phyloP scores from a whole-genome alignment of 1,140 invertebrate species.

The Ceratina australensis region DNA sequence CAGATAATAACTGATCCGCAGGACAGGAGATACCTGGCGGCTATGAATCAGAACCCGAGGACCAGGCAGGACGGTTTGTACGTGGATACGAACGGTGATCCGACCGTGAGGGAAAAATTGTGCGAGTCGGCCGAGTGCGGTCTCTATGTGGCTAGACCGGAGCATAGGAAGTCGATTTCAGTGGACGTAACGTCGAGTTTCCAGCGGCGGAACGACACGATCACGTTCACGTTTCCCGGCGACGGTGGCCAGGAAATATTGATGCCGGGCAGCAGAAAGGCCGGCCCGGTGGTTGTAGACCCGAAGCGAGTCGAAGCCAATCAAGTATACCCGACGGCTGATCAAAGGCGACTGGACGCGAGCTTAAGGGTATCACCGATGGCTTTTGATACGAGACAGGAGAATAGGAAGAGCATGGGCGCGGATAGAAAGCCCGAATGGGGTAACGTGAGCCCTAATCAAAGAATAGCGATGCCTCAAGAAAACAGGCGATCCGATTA shows the following conservation, averaged over 20 bases:
- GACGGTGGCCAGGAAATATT: slow-evolving; percentile 66
- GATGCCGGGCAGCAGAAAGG: slow-evolving; percentile 62
- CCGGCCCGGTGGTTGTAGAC: slow-evolving; percentile 59
- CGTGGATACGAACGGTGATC: slow-evolving; percentile 72
- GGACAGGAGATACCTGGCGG: slow-evolving; percentile 66
- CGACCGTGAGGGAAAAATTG: slow-evolving; percentile 61
- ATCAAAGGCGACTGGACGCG: slow-evolving; percentile 70
- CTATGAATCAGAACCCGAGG: slow-evolving; percentile 73
- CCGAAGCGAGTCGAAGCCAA: slow-evolving; percentile 68
- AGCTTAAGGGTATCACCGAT: slow-evolving; percentile 73
- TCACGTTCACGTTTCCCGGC: slow-evolving; percentile 74
- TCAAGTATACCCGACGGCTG: slow-evolving; percentile 63
- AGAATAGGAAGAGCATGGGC: slow-evolving; percentile 66
- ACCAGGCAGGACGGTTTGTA: slow-evolving; percentile 77
- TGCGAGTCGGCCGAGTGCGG: slow-evolving; percentile 67
- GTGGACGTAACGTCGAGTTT: slow-evolving; percentile 72
- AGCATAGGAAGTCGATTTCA: slow-evolving; percentile 75
- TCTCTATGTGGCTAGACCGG: slow-evolving; percentile 70
- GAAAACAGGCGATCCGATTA: slow-evolving; percentile 76
- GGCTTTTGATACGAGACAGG: slow-evolving; percentile 71
- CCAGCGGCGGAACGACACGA: slow-evolving; percentile 73
- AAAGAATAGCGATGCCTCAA: slow-evolving; percentile 66
- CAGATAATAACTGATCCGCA: slow-evolving; percentile 60
- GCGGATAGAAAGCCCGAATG: slow-evolving; percentile 73
- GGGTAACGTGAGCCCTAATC: slow-evolving; percentile 74